Base-by-base conservation (phyloP, 2,113 vertebrate genomes). In the mouse (Mus musculus) region DNA sequence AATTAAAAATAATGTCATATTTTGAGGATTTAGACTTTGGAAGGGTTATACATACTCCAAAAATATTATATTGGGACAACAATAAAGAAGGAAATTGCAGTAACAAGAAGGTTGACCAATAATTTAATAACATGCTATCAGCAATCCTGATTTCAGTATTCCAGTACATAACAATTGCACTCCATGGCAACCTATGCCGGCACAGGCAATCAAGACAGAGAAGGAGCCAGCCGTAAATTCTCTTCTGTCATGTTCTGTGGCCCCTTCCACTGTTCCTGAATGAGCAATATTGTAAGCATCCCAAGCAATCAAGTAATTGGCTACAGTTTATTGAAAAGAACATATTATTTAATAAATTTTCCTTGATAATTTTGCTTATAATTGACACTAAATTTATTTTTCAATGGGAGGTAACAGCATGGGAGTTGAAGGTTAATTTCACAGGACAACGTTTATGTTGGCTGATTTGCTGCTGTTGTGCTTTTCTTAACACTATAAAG, bases 341-440 rank as follows among this genome's bases (percentile, higher is more conserved):
- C 56, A 73, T 52, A 56, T 89, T 89, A 65, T 73, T 80, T 87
- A 93, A 52, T 96, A 86, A 90, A 7, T 56, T 90, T 71, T 39
- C 46, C 54, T 49, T 39, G 13, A 75, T n/a, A 80, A 22, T 33
- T 81, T 87, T 85, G 28, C 80, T 86, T 8, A 59, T 81, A 69
- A 80, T 54, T 73, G 46, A 85, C 36, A 71, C 28, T 92, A 67
- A 90, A 95, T 95, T 87, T 26, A 39, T 81, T 80, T 95, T 73
- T 59, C 56, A 19, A 67, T 59, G 54, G 85, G 86, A 82, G 5
- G 13, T 42, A 46, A 54, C 26, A 65, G 33, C 14, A 89, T 71
- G 61, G 61, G 61, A 89, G 33, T 46, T 59, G 56, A 87, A 65
- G 80, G 24, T 86, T 91, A 76, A 95, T 93, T 63, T 72, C 11